A percentile compares a stretch with the other conserved stretches of the same genome.
Conservation (phyloP, 1,140 invertebrate species). For the Rhopalosiphum maidis region DNA sequence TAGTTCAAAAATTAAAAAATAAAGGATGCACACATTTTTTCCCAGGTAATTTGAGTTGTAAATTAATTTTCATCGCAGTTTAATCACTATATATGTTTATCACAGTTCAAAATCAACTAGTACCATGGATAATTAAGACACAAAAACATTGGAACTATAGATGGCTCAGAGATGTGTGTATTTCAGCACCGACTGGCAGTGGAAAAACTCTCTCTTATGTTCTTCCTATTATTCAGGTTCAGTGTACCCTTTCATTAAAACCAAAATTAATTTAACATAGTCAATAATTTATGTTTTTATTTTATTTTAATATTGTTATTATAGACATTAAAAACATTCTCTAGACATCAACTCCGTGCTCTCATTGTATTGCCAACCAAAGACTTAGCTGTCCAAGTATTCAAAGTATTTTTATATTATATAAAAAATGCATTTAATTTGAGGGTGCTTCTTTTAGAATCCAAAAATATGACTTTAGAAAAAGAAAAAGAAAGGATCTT, state of each 20-base stretch:
- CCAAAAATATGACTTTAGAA: slow-evolving; percentile 46
- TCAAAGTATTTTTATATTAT: slow-evolving; percentile 80
- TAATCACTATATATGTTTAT: slow-evolving; percentile 46
- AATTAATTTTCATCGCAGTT: background rate
- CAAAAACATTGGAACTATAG: slow-evolving; percentile 68
- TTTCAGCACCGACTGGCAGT: slow-evolving; percentile 96
- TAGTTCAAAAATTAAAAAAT: slow-evolving; percentile 75
- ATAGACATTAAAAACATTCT: slow-evolving; percentile 64
- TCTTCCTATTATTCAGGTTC: slow-evolving; percentile 85
- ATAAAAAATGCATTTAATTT: slow-evolving; percentile 72
- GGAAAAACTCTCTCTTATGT: slow-evolving; percentile 96
- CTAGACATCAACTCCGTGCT: slow-evolving; percentile 74
- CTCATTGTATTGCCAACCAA: slow-evolving; percentile 86
- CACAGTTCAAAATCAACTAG: slow-evolving; percentile 83
- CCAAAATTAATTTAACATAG: slow-evolving; percentile 58
- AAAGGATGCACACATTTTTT: slow-evolving; percentile 79
- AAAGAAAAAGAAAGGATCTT: slow-evolving; percentile 52
- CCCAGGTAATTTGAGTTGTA: slow-evolving; percentile 63
- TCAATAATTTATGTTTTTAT: background rate
- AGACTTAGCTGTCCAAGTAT: slow-evolving; percentile 89
- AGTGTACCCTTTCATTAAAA: slow-evolving; percentile 55
- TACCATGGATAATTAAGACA: slow-evolving; percentile 77
- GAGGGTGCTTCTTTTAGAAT: slow-evolving; percentile 65
- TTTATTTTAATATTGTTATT: slow-evolving; percentile 58
- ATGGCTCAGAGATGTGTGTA: slow-evolving; percentile 88